Evolutionary conservation across 2,797 vertebrate species (phyloP).

Genomic region (Xenopus petersii): DNA sequence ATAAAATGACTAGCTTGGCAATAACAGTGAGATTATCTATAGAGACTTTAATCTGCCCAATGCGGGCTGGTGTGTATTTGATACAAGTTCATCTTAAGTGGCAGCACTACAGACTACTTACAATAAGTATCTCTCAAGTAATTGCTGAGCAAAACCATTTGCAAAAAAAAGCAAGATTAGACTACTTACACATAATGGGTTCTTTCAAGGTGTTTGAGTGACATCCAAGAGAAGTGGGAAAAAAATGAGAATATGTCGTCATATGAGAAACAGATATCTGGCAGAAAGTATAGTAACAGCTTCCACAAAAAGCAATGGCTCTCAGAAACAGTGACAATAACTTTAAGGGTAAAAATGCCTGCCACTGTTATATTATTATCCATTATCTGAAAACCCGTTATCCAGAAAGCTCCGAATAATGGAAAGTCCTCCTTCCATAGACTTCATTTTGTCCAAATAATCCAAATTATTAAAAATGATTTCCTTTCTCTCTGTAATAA

Average conservation of each 20-base stretch:
- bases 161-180: constrained; percentile 14
- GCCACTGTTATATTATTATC: not conserved
- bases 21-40: not conserved
- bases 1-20: constrained; percentile 1
- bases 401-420: too few relatives aligned
- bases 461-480: too few relatives aligned
- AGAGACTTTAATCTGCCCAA: constrained; percentile 3
- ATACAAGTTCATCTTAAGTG: not conserved
- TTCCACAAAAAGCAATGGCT: not conserved
- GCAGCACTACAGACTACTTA: constrained; percentile 7
- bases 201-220: constrained; percentile 30
- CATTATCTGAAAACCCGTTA: too few relatives aligned
- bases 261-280: constrained; percentile 20
- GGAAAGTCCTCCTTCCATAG: too few relatives aligned
- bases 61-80: not conserved
- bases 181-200: constrained; percentile 22
- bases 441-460: too few relatives aligned
- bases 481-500: too few relatives aligned
- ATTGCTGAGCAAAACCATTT: constrained; percentile 11
- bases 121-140: constrained; percentile 3
- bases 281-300: constrained; percentile 4
- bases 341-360: not conserved
- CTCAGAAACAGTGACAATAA: not conserved
- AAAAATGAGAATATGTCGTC: constrained; percentile 12
- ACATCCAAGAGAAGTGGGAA: constrained; percentile 2